Percentiles rank a stretch among this genome's conserved stretches.
Conservation (phyloP, 35 echinoderm and acorn worm species). For the Eucidaris tribuloides region DNA sequence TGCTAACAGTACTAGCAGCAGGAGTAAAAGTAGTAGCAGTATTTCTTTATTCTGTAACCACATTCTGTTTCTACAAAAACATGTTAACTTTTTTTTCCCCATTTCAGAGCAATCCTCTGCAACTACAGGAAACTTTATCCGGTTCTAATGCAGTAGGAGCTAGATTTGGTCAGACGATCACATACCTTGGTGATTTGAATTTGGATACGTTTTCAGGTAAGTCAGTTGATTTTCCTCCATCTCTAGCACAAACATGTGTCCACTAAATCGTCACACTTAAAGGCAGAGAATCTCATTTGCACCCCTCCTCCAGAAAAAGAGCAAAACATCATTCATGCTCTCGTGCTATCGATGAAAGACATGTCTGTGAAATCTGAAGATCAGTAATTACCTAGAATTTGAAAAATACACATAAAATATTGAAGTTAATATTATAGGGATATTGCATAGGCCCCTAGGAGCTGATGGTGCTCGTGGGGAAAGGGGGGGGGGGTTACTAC, state of each 20-base stretch:
- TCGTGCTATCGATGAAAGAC: too few relatives aligned
- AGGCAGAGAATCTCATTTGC: too few relatives aligned
- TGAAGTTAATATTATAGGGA: too few relatives aligned
- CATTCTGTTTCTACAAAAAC: background rate
- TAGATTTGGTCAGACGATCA: constrained; percentile 49
- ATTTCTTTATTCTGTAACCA: background rate
- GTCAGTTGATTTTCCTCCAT: background rate
- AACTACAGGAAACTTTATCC: background rate
- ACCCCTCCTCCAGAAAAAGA: background rate
- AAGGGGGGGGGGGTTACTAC: too few relatives aligned
- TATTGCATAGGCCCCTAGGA: too few relatives aligned
- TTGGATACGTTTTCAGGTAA: constrained; percentile 43
- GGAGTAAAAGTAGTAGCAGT: too few relatives aligned
- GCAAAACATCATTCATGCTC: too few relatives aligned
- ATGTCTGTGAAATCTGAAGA: too few relatives aligned
- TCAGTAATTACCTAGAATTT: too few relatives aligned
- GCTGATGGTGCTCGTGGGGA: too few relatives aligned
- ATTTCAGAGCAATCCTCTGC: constrained; percentile 19
- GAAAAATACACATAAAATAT: background rate
- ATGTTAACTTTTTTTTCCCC: background rate
- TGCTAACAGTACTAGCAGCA: background rate
- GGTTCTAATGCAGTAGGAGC: constrained; percentile 11
- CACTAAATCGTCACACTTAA: background rate
- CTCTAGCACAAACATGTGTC: background rate
- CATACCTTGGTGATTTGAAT: constrained; percentile 42